Conservation (phyloP, 2,113 vertebrate species). For the Ceyx cyanopectus region DNA sequence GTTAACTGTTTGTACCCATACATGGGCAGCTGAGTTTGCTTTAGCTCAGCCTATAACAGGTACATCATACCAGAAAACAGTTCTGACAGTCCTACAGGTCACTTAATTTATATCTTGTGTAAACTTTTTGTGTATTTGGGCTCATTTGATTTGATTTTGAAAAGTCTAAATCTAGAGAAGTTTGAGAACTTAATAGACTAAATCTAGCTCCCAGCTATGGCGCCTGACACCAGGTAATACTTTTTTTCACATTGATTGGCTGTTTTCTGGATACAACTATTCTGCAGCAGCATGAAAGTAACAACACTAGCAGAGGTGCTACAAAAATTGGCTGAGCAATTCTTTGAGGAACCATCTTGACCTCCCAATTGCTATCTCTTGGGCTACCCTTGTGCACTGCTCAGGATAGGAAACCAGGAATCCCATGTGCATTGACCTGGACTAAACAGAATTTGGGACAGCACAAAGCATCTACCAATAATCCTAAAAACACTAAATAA, state of each 20-base stretch:
- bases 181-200: neutral
- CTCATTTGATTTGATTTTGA: neutral
- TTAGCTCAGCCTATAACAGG: neutral
- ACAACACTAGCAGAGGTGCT: neutral
- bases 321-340: neutral
- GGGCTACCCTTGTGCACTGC: neutral
- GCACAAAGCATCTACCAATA: neutral
- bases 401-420: neutral
- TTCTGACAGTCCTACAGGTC: neutral
- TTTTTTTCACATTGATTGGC: neutral
- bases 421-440: neutral
- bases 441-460: neutral
- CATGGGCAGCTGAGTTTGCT: neutral
- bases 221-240: neutral
- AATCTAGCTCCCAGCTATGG: neutral
- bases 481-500: neutral
- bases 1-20: neutral
- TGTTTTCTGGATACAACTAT: neutral
- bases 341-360: neutral
- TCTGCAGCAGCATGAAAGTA: neutral
- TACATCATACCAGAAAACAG: accelerated
- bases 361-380: neutral
- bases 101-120: neutral
- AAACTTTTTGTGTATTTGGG: neutral
- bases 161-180: neutral